A percentile compares a stretch with the other conserved stretches of the same genome.
phyloP scores from a whole-genome alignment of 2,797 vertebrate genomes.

The Benthosema pterotum region DNA sequence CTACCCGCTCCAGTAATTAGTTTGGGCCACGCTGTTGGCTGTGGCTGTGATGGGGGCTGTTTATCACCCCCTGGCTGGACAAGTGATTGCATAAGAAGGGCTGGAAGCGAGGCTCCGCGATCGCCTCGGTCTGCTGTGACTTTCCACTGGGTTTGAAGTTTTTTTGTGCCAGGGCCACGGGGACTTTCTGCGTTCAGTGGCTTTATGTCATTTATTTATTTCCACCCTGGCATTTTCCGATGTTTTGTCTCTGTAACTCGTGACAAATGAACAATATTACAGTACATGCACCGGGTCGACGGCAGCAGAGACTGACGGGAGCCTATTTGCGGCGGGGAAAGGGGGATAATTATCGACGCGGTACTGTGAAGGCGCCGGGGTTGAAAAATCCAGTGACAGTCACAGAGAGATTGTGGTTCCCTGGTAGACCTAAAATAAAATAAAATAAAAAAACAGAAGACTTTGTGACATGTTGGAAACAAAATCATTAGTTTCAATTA shows the following conservation, averaged over 20 bases:
- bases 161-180: conserved; percentile 40
- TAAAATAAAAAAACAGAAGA: conserved; percentile 6
- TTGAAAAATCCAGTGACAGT: conserved; percentile 5
- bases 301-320: conserved; percentile 12
- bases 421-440: no score
- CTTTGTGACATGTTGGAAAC: conserved; percentile 6
- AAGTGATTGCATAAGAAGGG: conserved; percentile 61
- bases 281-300: conserved; percentile 42
- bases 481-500: conserved; percentile 8
- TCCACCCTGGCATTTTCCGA: conserved; percentile 27
- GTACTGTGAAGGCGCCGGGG: conserved; percentile 12
- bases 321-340: conserved; percentile 34
- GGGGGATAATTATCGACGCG: conserved; percentile 26
- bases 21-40: conserved; percentile 62
- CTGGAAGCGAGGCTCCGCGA: conserved; percentile 61
- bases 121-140: conserved; percentile 53
- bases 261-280: conserved; percentile 60
- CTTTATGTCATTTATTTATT: conserved; percentile 12
- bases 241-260: conserved; percentile 45
- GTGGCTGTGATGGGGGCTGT: conserved; percentile 60
- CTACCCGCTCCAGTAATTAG: conserved; percentile 72
- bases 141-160: conserved; percentile 49
- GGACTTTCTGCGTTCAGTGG: conserved; percentile 47
- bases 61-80: conserved; percentile 70
- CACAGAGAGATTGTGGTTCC: conserved; percentile 9